These are phyloP conservation scores for Sula dactylatra DNA, from an alignment of 2,113 vertebrate genomes.

Conservation along the genomic window DNA sequence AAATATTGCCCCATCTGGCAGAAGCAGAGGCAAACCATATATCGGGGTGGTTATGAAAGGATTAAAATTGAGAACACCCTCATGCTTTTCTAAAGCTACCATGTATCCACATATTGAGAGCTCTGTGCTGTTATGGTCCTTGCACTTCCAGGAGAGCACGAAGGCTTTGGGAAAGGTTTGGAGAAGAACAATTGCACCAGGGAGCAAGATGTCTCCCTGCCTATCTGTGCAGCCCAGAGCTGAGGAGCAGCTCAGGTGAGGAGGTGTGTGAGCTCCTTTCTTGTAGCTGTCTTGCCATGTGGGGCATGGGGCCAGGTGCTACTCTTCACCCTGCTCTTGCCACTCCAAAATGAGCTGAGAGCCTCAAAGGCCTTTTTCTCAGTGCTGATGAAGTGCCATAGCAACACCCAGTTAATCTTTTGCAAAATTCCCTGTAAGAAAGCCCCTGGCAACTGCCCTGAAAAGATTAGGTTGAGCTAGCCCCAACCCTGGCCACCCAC, in stretches of 20 bases:
- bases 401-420: background rate
- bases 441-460: background rate
- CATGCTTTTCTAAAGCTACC: background rate
- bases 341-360: fast-evolving
- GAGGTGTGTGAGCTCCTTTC: background rate
- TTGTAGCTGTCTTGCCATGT: fast-evolving
- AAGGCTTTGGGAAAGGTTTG: background rate
- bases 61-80: background rate
- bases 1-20: background rate
- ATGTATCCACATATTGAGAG: background rate
- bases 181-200: background rate
- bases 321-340: background rate
- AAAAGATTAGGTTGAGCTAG: background rate
- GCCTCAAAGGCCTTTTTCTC: background rate
- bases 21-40: background rate
- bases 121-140: background rate
- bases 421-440: background rate
- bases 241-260: background rate
- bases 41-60: background rate
- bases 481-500: background rate
- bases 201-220: background rate
- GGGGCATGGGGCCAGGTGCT: background rate
- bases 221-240: too few relatives aligned
- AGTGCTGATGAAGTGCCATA: background rate
- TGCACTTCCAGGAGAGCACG: background rate